phyloP scores from a whole-genome alignment of 2,797 vertebrate genomes.

The Bradypodion ventrale region DNA sequence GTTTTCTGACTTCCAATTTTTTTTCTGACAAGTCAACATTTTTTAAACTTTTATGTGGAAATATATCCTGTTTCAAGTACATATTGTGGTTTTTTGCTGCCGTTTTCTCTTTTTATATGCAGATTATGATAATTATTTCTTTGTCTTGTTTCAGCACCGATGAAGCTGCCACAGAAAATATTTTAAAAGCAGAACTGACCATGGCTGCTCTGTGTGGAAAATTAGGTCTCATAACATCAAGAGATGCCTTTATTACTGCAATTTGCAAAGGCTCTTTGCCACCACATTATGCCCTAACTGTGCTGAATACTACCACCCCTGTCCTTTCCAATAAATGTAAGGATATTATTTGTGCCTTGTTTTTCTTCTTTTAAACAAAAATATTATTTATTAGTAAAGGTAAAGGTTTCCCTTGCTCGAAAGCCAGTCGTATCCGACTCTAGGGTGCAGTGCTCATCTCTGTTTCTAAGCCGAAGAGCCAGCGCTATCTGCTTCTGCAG shows the following conservation, averaged over 20 bases:
- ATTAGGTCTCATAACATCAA: slow-evolving; percentile 92
- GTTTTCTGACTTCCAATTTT: not conserved
- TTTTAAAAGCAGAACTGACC: slow-evolving; percentile 95
- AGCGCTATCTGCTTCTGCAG: too few relatives aligned
- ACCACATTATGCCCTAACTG: slow-evolving; percentile 94
- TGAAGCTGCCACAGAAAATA: slow-evolving; percentile 96
- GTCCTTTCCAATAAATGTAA: slow-evolving; percentile 90
- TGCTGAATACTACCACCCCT: slow-evolving; percentile 86
- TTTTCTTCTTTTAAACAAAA: slow-evolving; percentile 6
- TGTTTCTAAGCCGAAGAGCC: too few relatives aligned
- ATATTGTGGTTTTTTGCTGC: slow-evolving; percentile 1
- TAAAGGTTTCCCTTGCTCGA: too few relatives aligned
- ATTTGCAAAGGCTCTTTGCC: slow-evolving; percentile 98
- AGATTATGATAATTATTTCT: slow-evolving; percentile 33
- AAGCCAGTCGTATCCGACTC: too few relatives aligned
- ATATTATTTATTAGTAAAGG: not conserved
- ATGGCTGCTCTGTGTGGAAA: slow-evolving; percentile 96
- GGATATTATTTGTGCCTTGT: slow-evolving; percentile 24
- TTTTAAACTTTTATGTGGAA: slow-evolving; percentile 9
- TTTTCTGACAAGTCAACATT: not conserved
- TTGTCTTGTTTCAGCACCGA: slow-evolving; percentile 85
- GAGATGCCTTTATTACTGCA: slow-evolving; percentile 98
- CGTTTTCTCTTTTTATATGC: slow-evolving; percentile 21
- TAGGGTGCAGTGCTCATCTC: too few relatives aligned
- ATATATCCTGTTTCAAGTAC: slow-evolving; percentile 28